Percentiles rank a stretch among this genome's conserved stretches.
Evolutionary conservation across 2,797 vertebrate species (phyloP).

Genomic region (Etheostoma nigrum): DNA sequence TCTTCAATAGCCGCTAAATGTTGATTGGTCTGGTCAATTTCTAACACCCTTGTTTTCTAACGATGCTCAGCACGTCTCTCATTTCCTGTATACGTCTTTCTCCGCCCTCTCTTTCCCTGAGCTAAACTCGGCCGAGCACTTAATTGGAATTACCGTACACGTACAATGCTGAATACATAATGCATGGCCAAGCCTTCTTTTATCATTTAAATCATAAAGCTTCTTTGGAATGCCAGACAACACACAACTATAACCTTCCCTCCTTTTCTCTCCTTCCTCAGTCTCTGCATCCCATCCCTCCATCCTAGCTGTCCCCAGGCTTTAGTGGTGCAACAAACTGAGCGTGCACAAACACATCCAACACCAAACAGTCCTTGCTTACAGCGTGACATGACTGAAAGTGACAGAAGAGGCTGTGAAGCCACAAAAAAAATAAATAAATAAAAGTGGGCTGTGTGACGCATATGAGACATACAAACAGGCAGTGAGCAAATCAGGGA

Average conservation of each 20-base stretch:
- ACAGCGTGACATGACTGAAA: constrained; percentile 63
- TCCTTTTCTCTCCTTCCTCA: constrained; percentile 41
- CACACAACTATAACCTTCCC: constrained; percentile 58
- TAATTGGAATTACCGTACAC: constrained; percentile 83
- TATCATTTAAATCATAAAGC: constrained; percentile 85
- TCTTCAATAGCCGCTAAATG: constrained; percentile 55
- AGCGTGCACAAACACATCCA: not conserved
- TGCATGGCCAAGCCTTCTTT: constrained; percentile 79
- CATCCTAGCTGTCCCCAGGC: constrained; percentile 61
- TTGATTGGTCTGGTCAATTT: constrained; percentile 64
- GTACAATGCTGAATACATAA: constrained; percentile 82
- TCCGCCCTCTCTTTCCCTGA: constrained; percentile 37
- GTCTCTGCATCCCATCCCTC: constrained; percentile 61
- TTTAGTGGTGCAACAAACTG: constrained; percentile 42
- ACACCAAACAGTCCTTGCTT: constrained; percentile 56
- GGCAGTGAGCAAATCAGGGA: constrained; percentile 39
- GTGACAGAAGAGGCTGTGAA: constrained; percentile 67
- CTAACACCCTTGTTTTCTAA: constrained; percentile 57
- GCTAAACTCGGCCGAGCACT: constrained; percentile 60
- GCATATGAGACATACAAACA: constrained; percentile 45
- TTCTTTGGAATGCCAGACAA: constrained; percentile 74
- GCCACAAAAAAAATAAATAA: constrained; percentile 58
- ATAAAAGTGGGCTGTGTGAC: constrained; percentile 64
- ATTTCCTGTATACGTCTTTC: constrained; percentile 53
- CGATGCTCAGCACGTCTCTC: constrained; percentile 38